phyloP scores from a whole-genome alignment of 2,113 vertebrate genomes.

The Melanerpes aurifrons region DNA sequence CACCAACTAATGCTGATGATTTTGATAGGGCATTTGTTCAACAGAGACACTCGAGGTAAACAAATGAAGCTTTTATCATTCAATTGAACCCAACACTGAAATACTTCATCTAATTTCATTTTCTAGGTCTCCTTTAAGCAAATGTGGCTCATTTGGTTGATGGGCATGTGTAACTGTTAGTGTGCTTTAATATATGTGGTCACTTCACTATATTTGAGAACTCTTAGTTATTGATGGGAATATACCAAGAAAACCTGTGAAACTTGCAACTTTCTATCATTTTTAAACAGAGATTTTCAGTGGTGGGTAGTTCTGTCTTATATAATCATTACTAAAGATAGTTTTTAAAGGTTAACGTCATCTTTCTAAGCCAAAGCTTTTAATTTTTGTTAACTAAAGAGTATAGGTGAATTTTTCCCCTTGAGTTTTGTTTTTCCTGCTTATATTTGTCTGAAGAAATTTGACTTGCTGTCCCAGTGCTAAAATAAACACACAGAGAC shows the following conservation, averaged over 20 bases:
- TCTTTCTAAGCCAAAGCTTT: background rate
- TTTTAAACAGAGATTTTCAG: background rate
- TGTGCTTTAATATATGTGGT: background rate
- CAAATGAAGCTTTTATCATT: background rate
- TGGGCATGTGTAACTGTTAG: background rate
- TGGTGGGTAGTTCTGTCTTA: background rate
- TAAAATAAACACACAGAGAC: background rate
- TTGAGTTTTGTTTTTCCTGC: conserved; percentile 9
- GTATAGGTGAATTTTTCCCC: background rate
- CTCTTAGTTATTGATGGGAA: too few relatives aligned
- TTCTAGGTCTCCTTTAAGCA: background rate
- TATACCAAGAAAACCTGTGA: background rate
- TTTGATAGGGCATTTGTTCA: background rate
- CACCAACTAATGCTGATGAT: background rate
- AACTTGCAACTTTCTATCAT: background rate
- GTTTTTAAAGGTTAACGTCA: background rate
- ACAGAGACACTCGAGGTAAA: background rate
- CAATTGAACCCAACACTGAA: background rate
- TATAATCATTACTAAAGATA: background rate
- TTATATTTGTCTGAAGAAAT: background rate
- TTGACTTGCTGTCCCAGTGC: background rate
- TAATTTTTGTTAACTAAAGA: background rate
- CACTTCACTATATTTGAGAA: too few relatives aligned
- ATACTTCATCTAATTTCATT: background rate
- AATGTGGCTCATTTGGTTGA: background rate